These are phyloP conservation scores for Tragelaphus buxtoni DNA, from an alignment of 2,113 vertebrate genomes.

Conservation along the genomic window DNA sequence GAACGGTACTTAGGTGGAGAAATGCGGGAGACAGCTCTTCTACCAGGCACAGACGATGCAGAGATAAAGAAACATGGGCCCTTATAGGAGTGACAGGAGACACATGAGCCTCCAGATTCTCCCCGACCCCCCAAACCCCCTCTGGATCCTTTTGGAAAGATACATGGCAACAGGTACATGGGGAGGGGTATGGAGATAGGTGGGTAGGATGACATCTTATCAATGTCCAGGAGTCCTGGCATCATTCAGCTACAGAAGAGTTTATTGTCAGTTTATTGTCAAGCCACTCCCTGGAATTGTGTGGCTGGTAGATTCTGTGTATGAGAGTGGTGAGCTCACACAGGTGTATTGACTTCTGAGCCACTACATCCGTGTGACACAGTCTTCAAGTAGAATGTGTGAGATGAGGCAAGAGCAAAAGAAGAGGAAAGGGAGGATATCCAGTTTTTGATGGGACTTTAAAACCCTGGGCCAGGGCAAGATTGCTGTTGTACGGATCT, in stretches of 20 bases:
- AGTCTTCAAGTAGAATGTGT: not conserved
- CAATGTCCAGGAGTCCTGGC: not conserved
- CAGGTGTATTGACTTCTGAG: not conserved
- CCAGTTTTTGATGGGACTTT: not conserved
- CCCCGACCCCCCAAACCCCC: not conserved
- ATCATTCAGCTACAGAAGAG: not conserved
- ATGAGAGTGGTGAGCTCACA: not conserved
- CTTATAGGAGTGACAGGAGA: not conserved
- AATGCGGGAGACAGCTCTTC: not conserved
- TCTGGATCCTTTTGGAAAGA: not conserved
- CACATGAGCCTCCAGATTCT: not conserved
- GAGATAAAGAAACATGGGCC: not conserved
- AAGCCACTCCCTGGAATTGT: not conserved
- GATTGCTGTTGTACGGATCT: not conserved
- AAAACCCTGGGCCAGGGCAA: not conserved
- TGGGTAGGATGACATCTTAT: not conserved
- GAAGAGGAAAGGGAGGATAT: not conserved
- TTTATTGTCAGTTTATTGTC: not conserved
- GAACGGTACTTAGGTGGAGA: not conserved
- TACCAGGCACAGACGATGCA: not conserved
- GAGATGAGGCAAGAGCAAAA: not conserved
- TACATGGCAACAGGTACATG: not conserved
- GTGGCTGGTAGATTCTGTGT: not conserved
- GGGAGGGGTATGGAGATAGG: not conserved
- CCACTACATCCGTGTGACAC: not conserved